A percentile compares a stretch with the other conserved stretches of the same genome.
Conservation (phyloP, 2,888 invertebrate species). For the Ptilodon capucinus region DNA sequence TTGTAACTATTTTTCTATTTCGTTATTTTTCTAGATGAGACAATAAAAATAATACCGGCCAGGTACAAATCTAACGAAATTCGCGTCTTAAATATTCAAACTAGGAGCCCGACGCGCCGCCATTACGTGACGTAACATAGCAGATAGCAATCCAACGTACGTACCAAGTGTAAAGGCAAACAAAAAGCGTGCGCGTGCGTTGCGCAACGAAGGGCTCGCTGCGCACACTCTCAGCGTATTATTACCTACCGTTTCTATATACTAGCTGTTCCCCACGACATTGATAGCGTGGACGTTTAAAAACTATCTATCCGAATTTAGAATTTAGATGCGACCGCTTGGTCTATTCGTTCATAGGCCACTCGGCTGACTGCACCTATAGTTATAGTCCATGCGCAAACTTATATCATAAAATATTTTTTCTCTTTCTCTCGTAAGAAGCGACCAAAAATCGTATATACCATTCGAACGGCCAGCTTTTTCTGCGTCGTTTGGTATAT, state of each 20-base stretch:
- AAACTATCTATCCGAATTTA: too few species aligned
- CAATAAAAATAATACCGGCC: not conserved
- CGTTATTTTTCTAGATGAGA: not conserved
- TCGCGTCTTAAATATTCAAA: not conserved
- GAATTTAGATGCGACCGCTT: too few species aligned
- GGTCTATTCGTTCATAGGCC: too few species aligned
- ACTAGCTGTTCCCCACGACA: not conserved
- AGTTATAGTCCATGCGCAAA: too few species aligned
- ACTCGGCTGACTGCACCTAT: too few species aligned
- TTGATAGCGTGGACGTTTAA: not conserved
- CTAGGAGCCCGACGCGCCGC: not conserved
- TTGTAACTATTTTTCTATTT: too few species aligned
- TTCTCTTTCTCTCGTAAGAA: too few species aligned
- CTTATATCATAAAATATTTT: too few species aligned
- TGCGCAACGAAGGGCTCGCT: conserved; percentile 40
- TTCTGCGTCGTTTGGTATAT: too few species aligned
- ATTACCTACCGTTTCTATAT: not conserved
- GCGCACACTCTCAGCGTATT: conserved; percentile 13
- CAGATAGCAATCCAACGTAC: conserved; percentile 27
- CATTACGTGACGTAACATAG: conserved; percentile 21
- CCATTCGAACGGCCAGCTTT: too few species aligned
- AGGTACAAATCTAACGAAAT: not conserved
- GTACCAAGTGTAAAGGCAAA: conserved; percentile 43
- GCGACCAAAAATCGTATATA: too few species aligned
- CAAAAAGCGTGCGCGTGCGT: conserved; percentile 34